Evolutionary conservation across 2,797 vertebrate species (phyloP), one percentile per base, ranked within the genome.

Genomic region (Bufotes viridis): DNA sequence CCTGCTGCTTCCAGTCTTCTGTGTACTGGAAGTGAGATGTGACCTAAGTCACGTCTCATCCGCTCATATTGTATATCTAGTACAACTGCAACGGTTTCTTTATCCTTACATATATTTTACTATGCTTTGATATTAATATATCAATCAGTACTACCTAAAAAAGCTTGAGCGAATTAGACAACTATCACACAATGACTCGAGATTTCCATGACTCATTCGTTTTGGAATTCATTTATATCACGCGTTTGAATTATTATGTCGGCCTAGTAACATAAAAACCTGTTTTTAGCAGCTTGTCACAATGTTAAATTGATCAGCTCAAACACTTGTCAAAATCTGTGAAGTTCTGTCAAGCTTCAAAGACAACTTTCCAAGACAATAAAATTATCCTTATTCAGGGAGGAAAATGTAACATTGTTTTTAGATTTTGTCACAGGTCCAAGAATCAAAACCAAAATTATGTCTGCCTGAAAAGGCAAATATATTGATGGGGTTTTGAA

Each of bases 361-460:
- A 85, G 58, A 42, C 42, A n/a, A 61, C 22, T 76, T 49, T 63
- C 72, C 70, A 76, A 85, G 58, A 75, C 70, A 85, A 85, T 75
- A 76, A 63, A 85, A 53, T 76, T 85, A 20, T 85, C 83, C 72
- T 76, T 85, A 85, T 85, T 85, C 76, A 85, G 83, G 49, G 72
- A 85, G 72, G 70, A 53, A 85, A 85, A 49, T 42, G 29, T 63
- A 76, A 75, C 83, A 61, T 17, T 12, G 72, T n/a, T 20, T 63
- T 63, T 57, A 63, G 70, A 84, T n/a, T 61, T 63, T 74, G 57
- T 57, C 57, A 83, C 65, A 57, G 72, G 18, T 58, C 53, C 67
- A 84, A 34, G 67, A 58, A 10, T 72, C 10, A 4, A 83, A 84
- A 84, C 67, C 53, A 58, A 26, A 58, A 70, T 58, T 60, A 79